These are phyloP conservation scores for Peromyscus nudipes DNA, from an alignment of 2,797 vertebrate genomes.

Conservation along the genomic window DNA sequence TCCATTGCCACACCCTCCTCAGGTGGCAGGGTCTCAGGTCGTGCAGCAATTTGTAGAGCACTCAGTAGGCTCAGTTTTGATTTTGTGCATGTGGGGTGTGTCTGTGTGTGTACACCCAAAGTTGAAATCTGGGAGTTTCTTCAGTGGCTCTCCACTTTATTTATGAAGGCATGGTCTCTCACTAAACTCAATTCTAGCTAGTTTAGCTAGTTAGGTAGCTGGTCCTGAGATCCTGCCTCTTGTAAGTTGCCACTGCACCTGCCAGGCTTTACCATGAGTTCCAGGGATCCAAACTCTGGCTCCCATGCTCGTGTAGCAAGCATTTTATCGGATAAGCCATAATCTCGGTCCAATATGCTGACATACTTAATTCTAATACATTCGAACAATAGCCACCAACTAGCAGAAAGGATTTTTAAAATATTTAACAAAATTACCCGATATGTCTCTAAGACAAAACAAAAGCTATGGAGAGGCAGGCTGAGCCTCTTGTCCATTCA, in stretches of 20 bases:
- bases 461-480: neutral
- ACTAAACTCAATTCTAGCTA: neutral
- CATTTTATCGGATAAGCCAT: neutral
- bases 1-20: neutral
- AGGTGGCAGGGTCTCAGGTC: neutral
- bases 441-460: neutral
- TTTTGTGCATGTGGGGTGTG: neutral
- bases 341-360: neutral
- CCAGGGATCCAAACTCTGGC: neutral
- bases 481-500: neutral
- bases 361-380: neutral
- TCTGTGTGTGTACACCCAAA: neutral
- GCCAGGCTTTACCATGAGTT: neutral
- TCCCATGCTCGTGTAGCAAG: neutral
- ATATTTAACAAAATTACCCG: neutral
- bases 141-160: neutral
- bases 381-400: neutral
- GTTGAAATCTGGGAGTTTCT: neutral
- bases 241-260: neutral
- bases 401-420: neutral
- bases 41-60: neutral
- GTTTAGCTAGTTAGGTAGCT: neutral
- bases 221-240: neutral
- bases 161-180: neutral
- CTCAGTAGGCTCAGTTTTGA: neutral